These are phyloP conservation scores for Drosophila dunni DNA, from an alignment of 1,140 invertebrate species.

Conservation along the genomic window DNA sequence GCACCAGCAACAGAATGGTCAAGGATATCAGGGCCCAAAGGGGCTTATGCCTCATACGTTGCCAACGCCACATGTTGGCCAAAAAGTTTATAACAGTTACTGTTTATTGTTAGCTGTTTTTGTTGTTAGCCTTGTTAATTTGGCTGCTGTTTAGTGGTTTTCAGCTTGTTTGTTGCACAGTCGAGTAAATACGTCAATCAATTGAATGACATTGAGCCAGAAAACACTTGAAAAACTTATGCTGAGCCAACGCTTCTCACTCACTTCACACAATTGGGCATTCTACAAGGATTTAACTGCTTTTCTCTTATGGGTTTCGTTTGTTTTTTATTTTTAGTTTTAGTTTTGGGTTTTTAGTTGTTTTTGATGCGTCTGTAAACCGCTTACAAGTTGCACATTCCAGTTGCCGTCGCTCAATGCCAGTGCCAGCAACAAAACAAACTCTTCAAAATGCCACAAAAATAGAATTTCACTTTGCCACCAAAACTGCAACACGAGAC, in stretches of 20 bases:
- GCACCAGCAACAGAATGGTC: conserved; percentile 70
- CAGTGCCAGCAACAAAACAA: conserved; percentile 50
- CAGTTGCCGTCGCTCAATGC: conserved; percentile 49
- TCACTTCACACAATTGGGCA: conserved; percentile 8
- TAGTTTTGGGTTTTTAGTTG: conserved; percentile 4
- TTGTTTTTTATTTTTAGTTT: conserved; percentile 13
- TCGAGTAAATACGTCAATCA: conserved; percentile 39
- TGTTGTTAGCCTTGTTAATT: conserved; percentile 9
- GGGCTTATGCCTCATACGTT: conserved; percentile 76
- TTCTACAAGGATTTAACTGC: conserved; percentile 14
- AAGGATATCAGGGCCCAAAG: conserved; percentile 76
- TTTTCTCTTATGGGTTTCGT: neutral
- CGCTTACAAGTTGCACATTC: conserved; percentile 21
- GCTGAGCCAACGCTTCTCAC: neutral
- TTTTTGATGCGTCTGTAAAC: conserved; percentile 32
- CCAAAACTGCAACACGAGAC: conserved; percentile 46
- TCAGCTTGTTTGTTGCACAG: conserved; percentile 4
- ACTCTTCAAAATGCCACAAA: conserved; percentile 43
- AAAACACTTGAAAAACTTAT: conserved; percentile 30
- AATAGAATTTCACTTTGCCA: conserved; percentile 65
- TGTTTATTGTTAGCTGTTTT: conserved; percentile 12
- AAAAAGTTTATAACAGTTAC: conserved; percentile 35
- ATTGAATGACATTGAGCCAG: conserved; percentile 41
- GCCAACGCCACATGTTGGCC: conserved; percentile 64
- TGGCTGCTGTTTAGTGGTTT: too few relatives aligned